A percentile compares a stretch with the other conserved stretches of the same genome.
phyloP scores from a whole-genome alignment of 2,113 vertebrate species.

The Chionodraco myersi region DNA sequence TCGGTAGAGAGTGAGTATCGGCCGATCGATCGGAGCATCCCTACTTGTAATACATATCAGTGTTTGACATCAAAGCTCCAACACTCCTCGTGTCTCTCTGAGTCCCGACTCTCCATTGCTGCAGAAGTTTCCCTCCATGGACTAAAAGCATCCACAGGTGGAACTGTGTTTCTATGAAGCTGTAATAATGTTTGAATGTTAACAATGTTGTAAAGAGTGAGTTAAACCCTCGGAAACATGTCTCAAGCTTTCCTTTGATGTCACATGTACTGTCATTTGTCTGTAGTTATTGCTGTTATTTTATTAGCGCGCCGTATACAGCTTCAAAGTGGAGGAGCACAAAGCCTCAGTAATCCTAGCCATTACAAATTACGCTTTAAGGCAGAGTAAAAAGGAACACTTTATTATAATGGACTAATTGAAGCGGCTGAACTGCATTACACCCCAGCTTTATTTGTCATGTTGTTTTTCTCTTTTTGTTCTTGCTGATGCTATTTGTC shows the following conservation, averaged over 20 bases:
- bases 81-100: too few relatives aligned
- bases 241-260: conserved; percentile 38
- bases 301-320: conserved; percentile 27
- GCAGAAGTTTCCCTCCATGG: too few relatives aligned
- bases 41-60: too few relatives aligned
- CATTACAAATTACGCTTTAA: conserved; percentile 75
- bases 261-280: conserved; percentile 30
- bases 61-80: too few relatives aligned
- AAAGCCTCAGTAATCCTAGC: conserved; percentile 32
- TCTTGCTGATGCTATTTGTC: conserved; percentile 21
- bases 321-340: conserved; percentile 44
- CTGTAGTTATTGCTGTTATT: conserved; percentile 44
- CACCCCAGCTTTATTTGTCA: conserved; percentile 5
- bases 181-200: background rate
- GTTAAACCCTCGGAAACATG: conserved; percentile 7
- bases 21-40: too few relatives aligned
- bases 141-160: background rate
- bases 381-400: conserved; percentile 13
- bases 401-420: conserved; percentile 57
- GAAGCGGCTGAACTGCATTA: conserved; percentile 34
- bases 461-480: conserved; percentile 17
- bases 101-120: too few relatives aligned
- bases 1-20: too few relatives aligned
- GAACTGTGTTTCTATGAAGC: background rate
- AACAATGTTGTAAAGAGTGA: conserved; percentile 4